These are phyloP conservation scores for Hypselothyrea guttata DNA, from an alignment of 2,888 invertebrate genomes.

Conservation along the genomic window DNA sequence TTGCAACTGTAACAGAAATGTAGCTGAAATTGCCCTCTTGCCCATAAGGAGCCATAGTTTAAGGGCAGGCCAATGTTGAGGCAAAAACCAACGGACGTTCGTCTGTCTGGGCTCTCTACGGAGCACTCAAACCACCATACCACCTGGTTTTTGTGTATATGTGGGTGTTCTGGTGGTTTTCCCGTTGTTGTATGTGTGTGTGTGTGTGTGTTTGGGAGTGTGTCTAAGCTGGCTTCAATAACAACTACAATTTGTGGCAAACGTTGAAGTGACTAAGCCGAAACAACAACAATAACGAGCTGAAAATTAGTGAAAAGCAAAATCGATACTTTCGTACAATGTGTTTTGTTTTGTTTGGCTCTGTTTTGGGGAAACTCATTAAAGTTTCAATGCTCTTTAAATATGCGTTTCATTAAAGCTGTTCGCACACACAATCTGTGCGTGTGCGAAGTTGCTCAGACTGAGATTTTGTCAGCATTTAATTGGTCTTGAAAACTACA, in stretches of 20 bases:
- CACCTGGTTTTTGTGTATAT: conserved; percentile 25
- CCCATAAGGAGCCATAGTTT: conserved; percentile 16
- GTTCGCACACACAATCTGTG: conserved; percentile 9
- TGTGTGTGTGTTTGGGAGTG: neutral
- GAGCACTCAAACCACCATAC: conserved; percentile 24
- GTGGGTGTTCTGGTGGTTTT: conserved; percentile 13
- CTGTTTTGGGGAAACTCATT: conserved; percentile 43
- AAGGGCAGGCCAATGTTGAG: neutral
- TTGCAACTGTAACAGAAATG: conserved; percentile 41
- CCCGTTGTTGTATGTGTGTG: conserved; percentile 5
- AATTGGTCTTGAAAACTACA: too few species aligned
- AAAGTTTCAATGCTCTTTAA: conserved; percentile 49
- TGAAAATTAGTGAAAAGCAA: conserved; percentile 68
- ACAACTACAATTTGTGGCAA: conserved; percentile 53
- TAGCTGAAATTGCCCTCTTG: conserved; percentile 51
- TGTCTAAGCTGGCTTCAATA: conserved; percentile 38
- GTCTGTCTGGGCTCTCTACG: conserved; percentile 21
- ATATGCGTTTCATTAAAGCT: conserved; percentile 49
- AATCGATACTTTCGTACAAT: conserved; percentile 53
- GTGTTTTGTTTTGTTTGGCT: conserved; percentile 28
- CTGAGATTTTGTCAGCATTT: conserved; percentile 29
- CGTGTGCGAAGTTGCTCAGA: conserved; percentile 18
- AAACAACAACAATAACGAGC: conserved; percentile 52
- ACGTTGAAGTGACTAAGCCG: conserved; percentile 23
- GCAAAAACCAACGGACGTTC: conserved; percentile 12